These are phyloP conservation scores for Arremon brunneinucha DNA, from an alignment of 2,797 vertebrate species.

Conservation along the genomic window DNA sequence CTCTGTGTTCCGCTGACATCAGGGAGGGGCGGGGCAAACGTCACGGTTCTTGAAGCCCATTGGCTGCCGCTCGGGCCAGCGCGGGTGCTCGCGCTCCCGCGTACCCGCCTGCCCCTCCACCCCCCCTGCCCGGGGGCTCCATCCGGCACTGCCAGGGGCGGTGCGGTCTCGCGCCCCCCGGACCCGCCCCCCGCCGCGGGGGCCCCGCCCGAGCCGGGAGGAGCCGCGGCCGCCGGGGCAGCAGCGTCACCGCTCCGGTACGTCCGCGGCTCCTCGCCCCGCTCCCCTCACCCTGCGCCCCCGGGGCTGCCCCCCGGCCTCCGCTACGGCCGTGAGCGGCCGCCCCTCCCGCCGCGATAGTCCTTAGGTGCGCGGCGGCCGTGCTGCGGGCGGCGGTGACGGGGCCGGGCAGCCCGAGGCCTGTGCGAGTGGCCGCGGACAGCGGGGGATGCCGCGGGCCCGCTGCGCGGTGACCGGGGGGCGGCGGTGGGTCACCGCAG, in stretches of 20 bases:
- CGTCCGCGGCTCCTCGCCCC: neutral
- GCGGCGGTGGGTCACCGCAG: neutral
- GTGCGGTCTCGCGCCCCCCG: neutral
- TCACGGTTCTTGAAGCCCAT: neutral
- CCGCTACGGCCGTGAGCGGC: neutral
- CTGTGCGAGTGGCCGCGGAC: neutral
- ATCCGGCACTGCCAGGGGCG: neutral
- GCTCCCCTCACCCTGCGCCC: neutral
- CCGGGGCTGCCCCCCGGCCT: neutral
- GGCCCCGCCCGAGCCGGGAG: neutral
- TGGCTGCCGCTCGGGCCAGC: neutral
- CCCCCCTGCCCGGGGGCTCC: too few species aligned
- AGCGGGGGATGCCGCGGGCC: neutral
- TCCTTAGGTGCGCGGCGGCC: neutral
- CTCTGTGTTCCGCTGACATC: rapidly evolving
- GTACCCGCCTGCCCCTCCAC: too few species aligned
- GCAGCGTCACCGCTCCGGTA: neutral
- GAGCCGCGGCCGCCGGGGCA: neutral
- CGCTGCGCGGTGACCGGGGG: neutral
- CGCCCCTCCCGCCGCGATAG: too few species aligned
- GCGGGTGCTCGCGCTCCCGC: neutral
- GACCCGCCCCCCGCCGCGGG: neutral
- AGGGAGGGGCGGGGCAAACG: neutral
- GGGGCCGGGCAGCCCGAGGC: neutral
- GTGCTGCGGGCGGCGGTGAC: too few species aligned